Percentiles rank a stretch among this genome's conserved stretches.
These are phyloP conservation scores for Ormyrus pomaceus DNA, from an alignment of 2,888 invertebrate genomes.

Conservation along the genomic window DNA sequence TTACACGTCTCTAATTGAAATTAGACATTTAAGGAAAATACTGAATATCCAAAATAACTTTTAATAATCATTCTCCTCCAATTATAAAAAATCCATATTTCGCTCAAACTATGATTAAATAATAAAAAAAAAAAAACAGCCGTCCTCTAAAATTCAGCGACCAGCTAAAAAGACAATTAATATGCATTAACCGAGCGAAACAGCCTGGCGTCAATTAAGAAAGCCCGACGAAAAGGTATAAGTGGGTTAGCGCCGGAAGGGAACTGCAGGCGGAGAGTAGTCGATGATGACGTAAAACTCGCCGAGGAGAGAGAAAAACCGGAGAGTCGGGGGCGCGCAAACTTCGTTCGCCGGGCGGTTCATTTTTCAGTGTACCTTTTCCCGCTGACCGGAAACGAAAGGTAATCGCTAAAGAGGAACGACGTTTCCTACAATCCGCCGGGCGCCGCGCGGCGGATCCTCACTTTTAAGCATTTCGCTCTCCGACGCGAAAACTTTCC, in stretches of 20 bases:
- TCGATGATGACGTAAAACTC: slow-evolving; percentile 14
- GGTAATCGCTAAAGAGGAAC: slow-evolving; percentile 29
- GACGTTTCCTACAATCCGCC: background rate
- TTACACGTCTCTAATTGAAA: too few species aligned
- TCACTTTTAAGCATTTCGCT: slow-evolving; percentile 11
- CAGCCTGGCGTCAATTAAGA: slow-evolving; percentile 15
- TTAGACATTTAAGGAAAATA: too few species aligned
- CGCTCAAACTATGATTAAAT: too few species aligned
- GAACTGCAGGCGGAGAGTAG: background rate
- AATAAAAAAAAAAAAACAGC: too few species aligned
- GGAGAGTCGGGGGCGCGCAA: background rate
- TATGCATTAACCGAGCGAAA: background rate
- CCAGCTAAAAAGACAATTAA: background rate
- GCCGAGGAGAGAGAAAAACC: background rate
- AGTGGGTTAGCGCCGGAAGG: slow-evolving; percentile 2
- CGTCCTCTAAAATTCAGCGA: background rate
- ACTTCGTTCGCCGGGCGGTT: slow-evolving; percentile 13
- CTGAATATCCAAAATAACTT: too few species aligned
- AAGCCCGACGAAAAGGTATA: background rate
- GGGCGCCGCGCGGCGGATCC: background rate
- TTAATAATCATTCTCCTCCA: too few species aligned
- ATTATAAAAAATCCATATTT: too few species aligned
- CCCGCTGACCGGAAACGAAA: slow-evolving; percentile 37
- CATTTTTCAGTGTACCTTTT: slow-evolving; percentile 44
- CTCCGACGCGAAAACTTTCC: slow-evolving; percentile 14